A percentile compares a stretch with the other conserved stretches of the same genome.
These are phyloP conservation scores for Athene cunicularia DNA, from an alignment of 2,113 vertebrate genomes.

Conservation along the genomic window DNA sequence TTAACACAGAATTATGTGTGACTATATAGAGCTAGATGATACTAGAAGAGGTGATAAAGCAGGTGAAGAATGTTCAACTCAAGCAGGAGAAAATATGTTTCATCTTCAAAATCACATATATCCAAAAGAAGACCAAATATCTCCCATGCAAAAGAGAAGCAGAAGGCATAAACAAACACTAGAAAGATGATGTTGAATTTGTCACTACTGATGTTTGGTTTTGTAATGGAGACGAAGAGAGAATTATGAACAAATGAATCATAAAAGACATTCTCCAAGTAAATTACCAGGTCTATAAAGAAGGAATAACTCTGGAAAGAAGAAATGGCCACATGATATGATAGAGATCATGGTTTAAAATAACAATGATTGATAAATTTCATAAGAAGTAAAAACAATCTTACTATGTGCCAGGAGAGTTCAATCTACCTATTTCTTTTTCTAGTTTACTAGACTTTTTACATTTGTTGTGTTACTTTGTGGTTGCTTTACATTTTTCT, in stretches of 20 bases:
- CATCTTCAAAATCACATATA: neutral
- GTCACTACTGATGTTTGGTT: neutral
- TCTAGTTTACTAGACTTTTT: neutral
- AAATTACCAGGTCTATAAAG: neutral
- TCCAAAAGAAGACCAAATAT: neutral
- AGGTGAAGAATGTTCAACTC: neutral
- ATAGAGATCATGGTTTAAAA: neutral
- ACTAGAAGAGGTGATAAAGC: neutral
- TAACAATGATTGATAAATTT: neutral
- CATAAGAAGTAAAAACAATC: neutral
- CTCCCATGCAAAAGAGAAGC: neutral
- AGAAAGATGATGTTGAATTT: neutral
- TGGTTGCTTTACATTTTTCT: neutral
- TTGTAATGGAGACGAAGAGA: neutral
- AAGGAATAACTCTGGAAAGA: neutral
- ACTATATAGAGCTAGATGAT: neutral
- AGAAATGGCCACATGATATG: neutral
- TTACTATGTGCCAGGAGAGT: neutral
- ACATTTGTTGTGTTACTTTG: neutral
- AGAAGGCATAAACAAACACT: neutral
- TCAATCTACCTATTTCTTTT: neutral
- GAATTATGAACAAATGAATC: neutral
- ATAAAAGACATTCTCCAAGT: neutral
- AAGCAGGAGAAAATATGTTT: neutral
- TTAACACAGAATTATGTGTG: neutral